Conservation (phyloP, 2,888 invertebrate species). For the Cerastis leucographa region DNA sequence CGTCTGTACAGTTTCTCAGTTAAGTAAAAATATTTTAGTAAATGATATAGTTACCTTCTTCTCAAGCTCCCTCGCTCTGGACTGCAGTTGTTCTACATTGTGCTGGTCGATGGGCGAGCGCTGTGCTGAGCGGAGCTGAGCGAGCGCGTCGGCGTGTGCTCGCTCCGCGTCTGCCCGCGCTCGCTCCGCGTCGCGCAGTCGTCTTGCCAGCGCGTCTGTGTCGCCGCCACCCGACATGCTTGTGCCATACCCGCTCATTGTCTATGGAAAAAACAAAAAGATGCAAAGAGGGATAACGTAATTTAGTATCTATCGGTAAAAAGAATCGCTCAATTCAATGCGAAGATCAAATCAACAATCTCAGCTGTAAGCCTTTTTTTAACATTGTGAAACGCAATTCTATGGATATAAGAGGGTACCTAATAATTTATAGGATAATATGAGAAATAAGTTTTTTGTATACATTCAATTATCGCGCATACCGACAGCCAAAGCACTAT, state of each 20-base stretch:
- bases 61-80: constrained; percentile 96
- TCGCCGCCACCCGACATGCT: constrained; percentile 79
- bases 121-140: constrained; percentile 91
- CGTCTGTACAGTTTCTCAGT: neutral
- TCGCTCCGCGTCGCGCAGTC: constrained; percentile 95
- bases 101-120: constrained; percentile 86
- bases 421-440: too few relatives aligned
- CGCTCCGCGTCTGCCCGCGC: constrained; percentile 94
- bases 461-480: neutral
- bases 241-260: constrained; percentile 85
- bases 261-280: constrained; percentile 69
- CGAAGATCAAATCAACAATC: neutral
- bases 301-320: neutral
- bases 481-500: too few relatives aligned
- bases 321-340: neutral
- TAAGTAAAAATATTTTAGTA: neutral
- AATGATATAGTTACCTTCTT: constrained; percentile 93
- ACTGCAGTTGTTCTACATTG: constrained; percentile 94
- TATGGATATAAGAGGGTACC: too few relatives aligned
- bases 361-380: neutral
- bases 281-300: neutral
- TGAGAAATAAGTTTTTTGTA: neutral
- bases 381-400: neutral
- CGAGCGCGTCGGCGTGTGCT: constrained; percentile 94
- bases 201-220: constrained; percentile 91